These are phyloP conservation scores for Echinops telfairi DNA, from an alignment of 2,113 vertebrate species.

Conservation along the genomic window DNA sequence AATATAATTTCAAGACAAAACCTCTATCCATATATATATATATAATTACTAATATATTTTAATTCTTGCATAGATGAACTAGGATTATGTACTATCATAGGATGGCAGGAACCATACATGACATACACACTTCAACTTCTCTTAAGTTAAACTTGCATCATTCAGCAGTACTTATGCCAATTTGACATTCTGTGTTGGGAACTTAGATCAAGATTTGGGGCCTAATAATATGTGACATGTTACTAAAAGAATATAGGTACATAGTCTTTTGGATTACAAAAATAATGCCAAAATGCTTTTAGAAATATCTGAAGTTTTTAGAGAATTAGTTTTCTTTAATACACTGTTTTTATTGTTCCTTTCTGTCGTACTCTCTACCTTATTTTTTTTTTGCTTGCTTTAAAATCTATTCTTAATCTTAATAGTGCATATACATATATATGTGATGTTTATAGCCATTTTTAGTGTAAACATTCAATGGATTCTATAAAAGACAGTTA, in stretches of 20 bases:
- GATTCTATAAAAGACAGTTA: constrained; percentile 38
- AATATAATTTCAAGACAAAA: background rate
- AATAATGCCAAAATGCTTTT: background rate
- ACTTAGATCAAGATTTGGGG: background rate
- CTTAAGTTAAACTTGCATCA: constrained; percentile 14
- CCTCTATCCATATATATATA: background rate
- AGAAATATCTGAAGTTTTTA: background rate
- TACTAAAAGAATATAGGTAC: background rate
- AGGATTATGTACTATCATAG: background rate
- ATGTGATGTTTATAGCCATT: constrained; percentile 61
- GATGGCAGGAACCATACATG: background rate
- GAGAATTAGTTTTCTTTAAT: background rate
- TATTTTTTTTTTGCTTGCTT: constrained; percentile 1
- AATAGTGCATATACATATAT: constrained; percentile 69
- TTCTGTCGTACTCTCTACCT: background rate
- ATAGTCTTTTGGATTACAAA: background rate
- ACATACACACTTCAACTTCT: constrained; percentile 34
- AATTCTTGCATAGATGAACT: constrained; percentile 16
- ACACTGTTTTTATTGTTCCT: background rate
- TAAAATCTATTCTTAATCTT: constrained; percentile 65
- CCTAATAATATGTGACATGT: background rate
- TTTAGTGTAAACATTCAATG: constrained; percentile 69
- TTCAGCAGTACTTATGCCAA: background rate
- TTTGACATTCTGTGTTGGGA: constrained; percentile 10
- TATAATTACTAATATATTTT: background rate